Evolutionary conservation across 1,140 invertebrate genomes (phyloP), one percentile per base, ranked within the genome.

Genomic region (Drosophila trapezifrons): DNA sequence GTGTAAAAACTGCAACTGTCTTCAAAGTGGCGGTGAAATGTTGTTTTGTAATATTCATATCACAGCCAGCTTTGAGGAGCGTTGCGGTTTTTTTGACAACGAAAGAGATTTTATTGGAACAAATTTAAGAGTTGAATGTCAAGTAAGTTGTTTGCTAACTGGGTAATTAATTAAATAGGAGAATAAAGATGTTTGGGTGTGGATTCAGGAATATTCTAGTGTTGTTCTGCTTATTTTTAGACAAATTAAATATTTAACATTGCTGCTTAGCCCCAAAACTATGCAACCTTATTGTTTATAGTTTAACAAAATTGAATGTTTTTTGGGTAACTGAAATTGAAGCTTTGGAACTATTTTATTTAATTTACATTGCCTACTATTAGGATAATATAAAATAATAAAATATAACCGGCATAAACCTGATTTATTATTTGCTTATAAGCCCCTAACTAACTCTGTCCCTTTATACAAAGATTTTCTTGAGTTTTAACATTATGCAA

Each of bases 41-140:
- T 84, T 72, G n/a, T 27, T 17, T 40, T 46, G 38, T 15, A 63
- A 66, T 91, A 93, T 92, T 95, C 96, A 96, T 97, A 97, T 97
- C 96, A 95, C 95, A 96, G 95, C 95, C 95, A 96, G 95, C 95
- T 95, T 96, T 96, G 95, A 96, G 95, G 95, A 96, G 95, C 95
- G 95, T 62, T 73, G 70, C 56, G 56, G 56, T 32, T 37, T 46
- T 52, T 40, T 25, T 5, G 3, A 32, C 43, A 7, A 25, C 56
- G 13, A 27, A 6, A 3, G 7, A 2, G 20, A 29, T 42, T 4
- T 54, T 4, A n/a, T 1, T 13, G 13, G 13, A 12, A 1, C 12
- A 13, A 37, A 4, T 51, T 2, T 8, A 18, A 32, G 18, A 32
- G 8, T 15, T 5, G 9, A 18, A 9, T 35, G 4, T 18, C 0